phyloP scores from a whole-genome alignment of 1,140 invertebrate species.

The Periplaneta americana region DNA sequence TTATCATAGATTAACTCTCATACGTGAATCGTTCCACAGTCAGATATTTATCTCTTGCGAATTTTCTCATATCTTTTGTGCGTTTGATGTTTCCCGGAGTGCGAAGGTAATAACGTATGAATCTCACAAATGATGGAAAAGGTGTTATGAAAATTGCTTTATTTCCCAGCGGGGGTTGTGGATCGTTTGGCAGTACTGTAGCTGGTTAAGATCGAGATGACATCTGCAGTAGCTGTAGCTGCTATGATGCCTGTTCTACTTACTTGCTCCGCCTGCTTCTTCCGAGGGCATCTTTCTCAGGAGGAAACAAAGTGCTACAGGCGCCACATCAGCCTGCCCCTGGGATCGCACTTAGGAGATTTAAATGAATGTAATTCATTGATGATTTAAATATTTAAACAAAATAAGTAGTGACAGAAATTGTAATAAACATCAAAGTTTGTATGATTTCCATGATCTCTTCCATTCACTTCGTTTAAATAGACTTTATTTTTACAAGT shows the following conservation, averaged over 20 bases:
- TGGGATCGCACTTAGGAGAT: too few relatives aligned
- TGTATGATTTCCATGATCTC: too few relatives aligned
- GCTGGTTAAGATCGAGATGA: not conserved
- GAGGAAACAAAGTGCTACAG: not conserved
- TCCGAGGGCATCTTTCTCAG: not conserved
- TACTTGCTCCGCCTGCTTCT: not conserved
- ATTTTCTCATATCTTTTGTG: not conserved
- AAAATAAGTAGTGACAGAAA: too few relatives aligned
- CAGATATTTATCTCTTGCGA: too few relatives aligned
- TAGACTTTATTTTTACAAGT: too few relatives aligned
- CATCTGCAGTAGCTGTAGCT: not conserved
- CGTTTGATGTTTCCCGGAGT: not conserved
- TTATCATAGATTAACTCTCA: too few relatives aligned
- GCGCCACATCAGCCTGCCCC: not conserved
- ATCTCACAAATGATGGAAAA: not conserved
- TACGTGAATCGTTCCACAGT: too few relatives aligned
- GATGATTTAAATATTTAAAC: too few relatives aligned
- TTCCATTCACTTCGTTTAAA: too few relatives aligned
- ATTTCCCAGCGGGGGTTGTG: not conserved
- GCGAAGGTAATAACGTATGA: not conserved
- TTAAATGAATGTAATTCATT: too few relatives aligned
- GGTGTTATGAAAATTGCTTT: not conserved
- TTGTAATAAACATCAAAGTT: too few relatives aligned
- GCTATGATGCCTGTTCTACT: not conserved
- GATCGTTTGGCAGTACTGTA: not conserved